Base-by-base conservation (phyloP, 2,797 vertebrate species). In the Allobates femoralis region DNA sequence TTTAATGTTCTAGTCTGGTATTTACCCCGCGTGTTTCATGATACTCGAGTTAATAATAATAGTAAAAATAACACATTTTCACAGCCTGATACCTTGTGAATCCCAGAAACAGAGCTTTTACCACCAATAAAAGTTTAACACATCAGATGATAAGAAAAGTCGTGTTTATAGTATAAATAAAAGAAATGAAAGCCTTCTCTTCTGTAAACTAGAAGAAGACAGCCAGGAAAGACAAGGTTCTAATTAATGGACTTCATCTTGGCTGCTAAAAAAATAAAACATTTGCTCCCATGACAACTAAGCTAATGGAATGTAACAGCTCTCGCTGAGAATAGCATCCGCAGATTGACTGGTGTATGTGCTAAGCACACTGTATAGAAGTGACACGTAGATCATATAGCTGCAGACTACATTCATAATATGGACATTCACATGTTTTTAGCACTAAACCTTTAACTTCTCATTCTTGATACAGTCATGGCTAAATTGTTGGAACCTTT, bases 261-360 rank as follows among this genome's bases (percentile, higher is more conserved):
- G 86, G 64, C 74, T 64, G 60, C 75, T 46, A 79, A 78, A 79
- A 60, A 78, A 71, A 71, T 87, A 73, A 83, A 83, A 83, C 86
- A 87, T 83, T 87, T 83, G 86, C 86, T 83, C 53, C 86, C 81
- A 83, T 87, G 86, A 79, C 85, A 87, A 87, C 86, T 87, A 79
- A 81, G 30, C 78, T 79, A 83, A 87, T 83, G 86, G 62, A 87
- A 87, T 87, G 3, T 79, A 79, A 79, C 86, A 83, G 66, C 81
- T 83, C 66, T 23, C 1, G 53, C 81, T 79, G 50, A 83, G 81
- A 87, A 83, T 84, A 84, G 86, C 81, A 78, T 37, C 21, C 66
- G 30, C 85, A 86, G 74, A 86, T 78, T 86, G 85, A 78, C 60
- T 87, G 8, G 74, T 83, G 85, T 81, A 46, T 67, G 60, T n/a